Base-by-base conservation (phyloP, 2,797 vertebrate species). In the Silurus lanzhouensis region DNA sequence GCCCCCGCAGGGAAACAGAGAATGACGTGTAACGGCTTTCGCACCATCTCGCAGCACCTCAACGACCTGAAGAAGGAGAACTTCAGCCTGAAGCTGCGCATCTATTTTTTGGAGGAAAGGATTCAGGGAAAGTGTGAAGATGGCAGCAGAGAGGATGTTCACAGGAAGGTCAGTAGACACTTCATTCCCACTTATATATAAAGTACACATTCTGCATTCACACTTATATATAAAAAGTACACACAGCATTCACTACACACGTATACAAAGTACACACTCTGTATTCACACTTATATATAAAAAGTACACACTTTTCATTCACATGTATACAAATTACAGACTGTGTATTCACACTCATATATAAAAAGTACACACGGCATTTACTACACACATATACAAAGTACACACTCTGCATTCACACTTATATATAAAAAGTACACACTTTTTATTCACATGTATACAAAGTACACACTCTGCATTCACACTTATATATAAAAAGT, bases 31-130 rank as follows among this genome's bases (percentile, higher is more conserved):
- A 96, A 98, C 90, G 80, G 83, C 89, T 99, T 96, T 91, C 97
- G 97, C 92, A 98, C 97, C 84, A 94, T 99, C 91, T 97, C 97
- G 78, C 98, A 99, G 97, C 97, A 99, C 93, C 97, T 99, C 91
- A 97, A 97, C 85, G 98, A 99, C 95, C 95, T 99, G 93, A 99
- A 99, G 95, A 99, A 99, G 92, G 98, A 99, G 94, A 99, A 99
- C 94, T 99, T 99, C 96, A 99, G 97, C 94, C 96, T 99, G 91
- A 99, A 99, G 93, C 95, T 99, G 78, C 93, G 98, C 92, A 99
- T 99, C 94, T 99, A 99, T 93, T 99, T 99, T 93, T 94, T 99
- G 95, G 98, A 99, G 93, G 98, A 99, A 92, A 95, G 94, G 67
- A 95, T 99, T 94, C 97, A 99, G 89, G 96, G 97, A 94, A 98